Base-by-base conservation (phyloP, 2,797 vertebrate species). In the Gadopsis bispinosus region DNA sequence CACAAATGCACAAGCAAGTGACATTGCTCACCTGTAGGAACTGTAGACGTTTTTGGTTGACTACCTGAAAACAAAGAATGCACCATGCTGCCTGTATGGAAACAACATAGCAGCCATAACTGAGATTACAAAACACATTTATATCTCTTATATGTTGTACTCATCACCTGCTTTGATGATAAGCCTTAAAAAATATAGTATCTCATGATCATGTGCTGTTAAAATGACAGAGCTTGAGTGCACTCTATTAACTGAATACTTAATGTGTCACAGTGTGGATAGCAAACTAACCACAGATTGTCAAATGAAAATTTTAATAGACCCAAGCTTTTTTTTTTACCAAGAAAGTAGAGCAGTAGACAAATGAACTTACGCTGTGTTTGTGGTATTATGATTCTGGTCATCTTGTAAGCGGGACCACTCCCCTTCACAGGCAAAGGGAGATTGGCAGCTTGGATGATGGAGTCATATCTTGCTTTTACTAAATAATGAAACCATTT, bases 401-500 rank as follows among this genome's bases (percentile, higher is more conserved):
- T 0, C 0, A 0, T 0, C 13, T 64, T 61, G 41, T 54, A 48
- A 26, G 2, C 0, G 0, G 0, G 0, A 1, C 2, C 51, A 0
- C 12, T 64, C 0, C 10, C 58, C 0, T 0, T 0, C 0, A 1
- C 45, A 68, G 80, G 64, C 1, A 72, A 16, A 6, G 92, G 92
- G 1, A 89, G 8, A 77, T 90, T 93, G 31, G 6, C 8, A 62
- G 1, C 87, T 0, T 31, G 0, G 54, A 88, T 59, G 0, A 0
- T 0, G 0, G 0, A 0, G 4, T 85, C 88, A 20, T 0, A 0
- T 0, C 0, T 2, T 19, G 6, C 37, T 0, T 5, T 3, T 29
- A 55, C 1, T 31, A 76, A 35, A 69, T 58, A 31, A 85, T 90
- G 2, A 79, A 93, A 93, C 90, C 89, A 92, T 65, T n/a, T 73